Percentiles rank a stretch among this genome's conserved stretches.
Evolutionary conservation across 1,140 invertebrate genomes (phyloP).

Genomic region (Drosophila littoralis): DNA sequence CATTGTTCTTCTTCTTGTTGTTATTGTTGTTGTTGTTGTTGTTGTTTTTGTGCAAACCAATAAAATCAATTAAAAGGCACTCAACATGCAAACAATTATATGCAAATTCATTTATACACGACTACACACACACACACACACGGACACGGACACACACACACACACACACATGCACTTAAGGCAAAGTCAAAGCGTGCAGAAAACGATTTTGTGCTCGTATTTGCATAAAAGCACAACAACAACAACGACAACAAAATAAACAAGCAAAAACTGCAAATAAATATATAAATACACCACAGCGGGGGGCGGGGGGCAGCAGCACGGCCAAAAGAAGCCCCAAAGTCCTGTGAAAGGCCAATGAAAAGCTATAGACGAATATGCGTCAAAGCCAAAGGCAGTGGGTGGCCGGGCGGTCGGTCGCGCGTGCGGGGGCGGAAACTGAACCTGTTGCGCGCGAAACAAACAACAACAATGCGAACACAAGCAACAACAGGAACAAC

Average conservation of each 20-base stretch:
- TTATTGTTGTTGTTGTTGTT: conserved; percentile 33
- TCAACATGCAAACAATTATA: conserved; percentile 82
- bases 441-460: conserved; percentile 71
- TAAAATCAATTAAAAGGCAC: conserved; percentile 83
- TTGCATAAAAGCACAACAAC: conserved; percentile 59
- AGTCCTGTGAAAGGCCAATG: conserved; percentile 44
- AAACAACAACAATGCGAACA: conserved; percentile 38
- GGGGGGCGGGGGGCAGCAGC: not conserved
- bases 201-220: conserved; percentile 62
- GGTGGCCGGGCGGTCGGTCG: not conserved
- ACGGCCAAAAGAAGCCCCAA: conserved; percentile 47
- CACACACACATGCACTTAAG: conserved; percentile 37
- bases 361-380: conserved; percentile 51
- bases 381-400: conserved; percentile 34
- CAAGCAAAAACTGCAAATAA: conserved; percentile 53
- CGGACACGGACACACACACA: conserved; percentile 9
- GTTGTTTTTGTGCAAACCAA: conserved; percentile 69
- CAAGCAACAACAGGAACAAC: conserved; percentile 21
- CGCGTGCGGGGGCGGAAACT: conserved; percentile 20
- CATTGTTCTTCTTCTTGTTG: not conserved
- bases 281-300: conserved; percentile 51
- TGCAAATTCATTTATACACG: conserved; percentile 79
- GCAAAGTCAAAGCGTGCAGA: conserved; percentile 67
- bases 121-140: conserved; percentile 48
- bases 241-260: conserved; percentile 26